A percentile compares a stretch with the other conserved stretches of the same genome.
Conservation (phyloP, 2,797 vertebrate genomes). For the Anas acuta region DNA sequence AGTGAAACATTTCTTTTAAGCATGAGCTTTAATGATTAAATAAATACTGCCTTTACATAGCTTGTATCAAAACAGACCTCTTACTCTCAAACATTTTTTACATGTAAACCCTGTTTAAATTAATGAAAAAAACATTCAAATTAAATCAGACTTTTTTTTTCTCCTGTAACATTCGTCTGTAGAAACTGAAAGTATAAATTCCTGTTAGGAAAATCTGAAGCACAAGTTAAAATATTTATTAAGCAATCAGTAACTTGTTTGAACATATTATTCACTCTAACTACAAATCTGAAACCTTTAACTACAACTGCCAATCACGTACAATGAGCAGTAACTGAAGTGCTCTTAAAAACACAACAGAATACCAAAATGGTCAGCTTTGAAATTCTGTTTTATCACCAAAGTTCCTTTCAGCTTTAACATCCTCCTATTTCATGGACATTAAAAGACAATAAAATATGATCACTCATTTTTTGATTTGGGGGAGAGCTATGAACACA, state of each 20-base stretch:
- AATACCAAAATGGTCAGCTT: not conserved
- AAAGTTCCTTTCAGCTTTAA: not conserved
- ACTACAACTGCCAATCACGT: not conserved
- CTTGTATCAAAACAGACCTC: not conserved
- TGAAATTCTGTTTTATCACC: not conserved
- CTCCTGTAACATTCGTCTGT: not conserved
- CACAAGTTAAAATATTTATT: not conserved
- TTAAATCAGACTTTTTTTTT: not conserved
- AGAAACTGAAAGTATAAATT: not conserved
- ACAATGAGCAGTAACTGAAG: not conserved
- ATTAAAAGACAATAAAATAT: not conserved
- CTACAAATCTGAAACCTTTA: not conserved
- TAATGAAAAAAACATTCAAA: not conserved
- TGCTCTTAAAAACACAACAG: not conserved
- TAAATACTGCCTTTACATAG: not conserved
- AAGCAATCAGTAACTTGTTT: not conserved
- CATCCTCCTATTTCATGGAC: not conserved
- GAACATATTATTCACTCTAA: not conserved
- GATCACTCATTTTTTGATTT: not conserved
- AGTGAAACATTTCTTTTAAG: not conserved
- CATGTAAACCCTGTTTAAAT: not conserved
- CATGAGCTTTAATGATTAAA: not conserved
- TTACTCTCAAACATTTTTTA: not conserved
- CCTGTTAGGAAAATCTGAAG: not conserved
- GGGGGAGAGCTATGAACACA: not conserved